A percentile compares a stretch with the other conserved stretches of the same genome.
Conservation (phyloP, 2,113 vertebrate genomes). For the Caracal caracal region DNA sequence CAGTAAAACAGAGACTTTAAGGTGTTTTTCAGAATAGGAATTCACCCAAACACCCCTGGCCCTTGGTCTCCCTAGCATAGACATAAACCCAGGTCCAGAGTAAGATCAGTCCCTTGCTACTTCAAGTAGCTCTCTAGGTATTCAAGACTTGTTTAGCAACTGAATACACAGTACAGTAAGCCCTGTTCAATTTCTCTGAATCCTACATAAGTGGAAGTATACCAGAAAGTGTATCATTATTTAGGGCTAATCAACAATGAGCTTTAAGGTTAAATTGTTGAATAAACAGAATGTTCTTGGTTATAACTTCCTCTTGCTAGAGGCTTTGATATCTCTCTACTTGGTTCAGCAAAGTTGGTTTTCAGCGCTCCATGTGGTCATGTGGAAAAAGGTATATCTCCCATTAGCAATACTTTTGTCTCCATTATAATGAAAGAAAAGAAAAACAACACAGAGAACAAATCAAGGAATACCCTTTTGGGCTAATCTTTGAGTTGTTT, state of each 20-base stretch:
- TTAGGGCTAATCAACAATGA: constrained; percentile 43
- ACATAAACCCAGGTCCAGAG: neutral
- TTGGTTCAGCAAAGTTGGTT: constrained; percentile 16
- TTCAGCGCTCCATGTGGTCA: neutral
- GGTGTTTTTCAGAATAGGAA: constrained; percentile 29
- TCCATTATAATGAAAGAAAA: constrained; percentile 49
- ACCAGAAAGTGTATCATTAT: constrained; percentile 35
- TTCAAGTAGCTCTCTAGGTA: neutral
- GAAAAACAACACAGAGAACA: constrained; percentile 46
- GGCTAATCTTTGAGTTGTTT: constrained; percentile 60
- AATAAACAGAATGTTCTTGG: constrained; percentile 38
- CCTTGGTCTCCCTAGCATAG: neutral
- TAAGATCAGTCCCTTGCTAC: neutral
- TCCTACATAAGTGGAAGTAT: neutral
- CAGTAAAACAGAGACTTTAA: neutral
- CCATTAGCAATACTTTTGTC: constrained; percentile 27
- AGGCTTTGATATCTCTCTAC: constrained; percentile 38
- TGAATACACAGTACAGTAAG: constrained; percentile 21
- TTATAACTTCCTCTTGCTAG: constrained; percentile 43
- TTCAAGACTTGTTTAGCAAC: constrained; percentile 35
- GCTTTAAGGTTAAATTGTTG: constrained; percentile 18
- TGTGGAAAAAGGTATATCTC: neutral
- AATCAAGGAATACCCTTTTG: constrained; percentile 64
- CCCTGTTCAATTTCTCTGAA: neutral
- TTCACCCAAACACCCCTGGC: neutral